Conservation (phyloP, 2,797 vertebrate genomes). For the Falco naumanni region DNA sequence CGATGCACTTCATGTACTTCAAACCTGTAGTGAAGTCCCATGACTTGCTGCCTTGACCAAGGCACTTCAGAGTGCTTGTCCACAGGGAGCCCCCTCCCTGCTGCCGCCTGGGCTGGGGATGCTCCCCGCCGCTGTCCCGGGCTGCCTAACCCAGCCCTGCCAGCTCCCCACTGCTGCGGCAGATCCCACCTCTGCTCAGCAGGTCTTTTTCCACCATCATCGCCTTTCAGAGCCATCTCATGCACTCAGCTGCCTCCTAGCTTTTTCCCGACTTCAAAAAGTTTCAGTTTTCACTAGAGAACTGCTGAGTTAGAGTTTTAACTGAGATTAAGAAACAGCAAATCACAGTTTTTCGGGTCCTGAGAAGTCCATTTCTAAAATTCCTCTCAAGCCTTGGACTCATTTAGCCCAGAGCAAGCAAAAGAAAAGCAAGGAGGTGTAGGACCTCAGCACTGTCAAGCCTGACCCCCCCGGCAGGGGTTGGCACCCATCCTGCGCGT, state of each 20-base stretch:
- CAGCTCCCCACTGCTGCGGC: accelerated
- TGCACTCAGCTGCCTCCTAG: neutral
- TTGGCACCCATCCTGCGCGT: accelerated
- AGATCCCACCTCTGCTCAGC: neutral
- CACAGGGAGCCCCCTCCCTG: neutral
- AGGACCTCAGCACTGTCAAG: neutral
- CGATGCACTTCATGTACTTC: neutral
- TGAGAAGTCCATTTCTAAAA: neutral
- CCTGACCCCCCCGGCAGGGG: neutral
- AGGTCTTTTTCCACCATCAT: accelerated
- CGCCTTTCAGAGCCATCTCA: neutral
- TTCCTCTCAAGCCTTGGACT: neutral
- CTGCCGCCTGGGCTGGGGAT: neutral
- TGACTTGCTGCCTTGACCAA: neutral
- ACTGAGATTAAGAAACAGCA: neutral
- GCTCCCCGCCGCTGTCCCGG: neutral
- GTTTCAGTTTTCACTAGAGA: neutral
- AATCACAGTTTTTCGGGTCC: neutral
- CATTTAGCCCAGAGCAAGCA: neutral
- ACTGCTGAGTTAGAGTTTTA: neutral
- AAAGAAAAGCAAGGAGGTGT: neutral
- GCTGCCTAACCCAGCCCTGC: neutral
- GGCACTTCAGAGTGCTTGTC: neutral
- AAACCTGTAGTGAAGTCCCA: neutral
- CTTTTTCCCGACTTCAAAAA: neutral